These are phyloP conservation scores for Propithecus perrieri DNA, from an alignment of 2,797 vertebrate species.

Conservation along the genomic window DNA sequence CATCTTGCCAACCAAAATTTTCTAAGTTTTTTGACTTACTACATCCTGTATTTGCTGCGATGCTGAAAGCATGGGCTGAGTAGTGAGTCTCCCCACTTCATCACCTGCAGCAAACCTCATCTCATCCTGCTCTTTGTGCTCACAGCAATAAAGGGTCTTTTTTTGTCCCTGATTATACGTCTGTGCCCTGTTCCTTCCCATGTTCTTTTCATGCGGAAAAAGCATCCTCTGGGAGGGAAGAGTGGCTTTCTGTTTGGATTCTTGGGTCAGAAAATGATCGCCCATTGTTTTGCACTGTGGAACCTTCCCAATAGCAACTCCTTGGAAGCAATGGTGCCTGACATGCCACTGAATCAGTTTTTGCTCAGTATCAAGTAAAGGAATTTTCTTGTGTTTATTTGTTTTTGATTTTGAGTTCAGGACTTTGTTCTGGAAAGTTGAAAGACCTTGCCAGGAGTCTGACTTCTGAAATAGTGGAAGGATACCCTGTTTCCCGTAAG, in stretches of 20 bases:
- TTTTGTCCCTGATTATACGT: not conserved
- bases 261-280: not conserved
- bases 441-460: not conserved
- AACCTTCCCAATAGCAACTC: not conserved
- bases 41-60: not conserved
- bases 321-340: not conserved
- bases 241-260: not conserved
- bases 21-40: not conserved
- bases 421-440: not conserved
- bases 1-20: not conserved
- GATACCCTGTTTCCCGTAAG: not conserved
- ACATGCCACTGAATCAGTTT: not conserved
- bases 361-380: not conserved
- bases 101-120: not conserved
- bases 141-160: not conserved
- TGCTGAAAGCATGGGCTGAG: not conserved
- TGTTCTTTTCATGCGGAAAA: not conserved
- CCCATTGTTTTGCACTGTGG: not conserved
- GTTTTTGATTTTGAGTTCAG: constrained; percentile 27
- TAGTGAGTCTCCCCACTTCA: not conserved
- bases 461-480: not conserved
- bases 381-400: not conserved
- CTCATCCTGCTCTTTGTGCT: not conserved
- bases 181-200: not conserved
- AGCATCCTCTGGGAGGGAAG: not conserved